A percentile compares a stretch with the other conserved stretches of the same genome.
These are phyloP conservation scores for Rhincodon typus DNA, from an alignment of 2,797 vertebrate species.

Conservation along the genomic window DNA sequence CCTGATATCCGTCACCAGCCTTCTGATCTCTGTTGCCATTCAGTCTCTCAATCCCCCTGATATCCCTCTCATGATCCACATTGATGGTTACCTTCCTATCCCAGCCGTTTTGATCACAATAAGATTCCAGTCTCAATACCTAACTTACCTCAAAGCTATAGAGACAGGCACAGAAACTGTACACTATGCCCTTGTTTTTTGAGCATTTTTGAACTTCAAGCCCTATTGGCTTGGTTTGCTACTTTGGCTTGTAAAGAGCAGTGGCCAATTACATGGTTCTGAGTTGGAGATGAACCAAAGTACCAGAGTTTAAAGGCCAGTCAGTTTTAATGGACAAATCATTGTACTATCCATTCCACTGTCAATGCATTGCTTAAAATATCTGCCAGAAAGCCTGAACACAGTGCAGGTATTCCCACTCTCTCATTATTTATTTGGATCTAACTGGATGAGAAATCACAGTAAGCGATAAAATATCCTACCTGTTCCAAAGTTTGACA, in stretches of 20 bases:
- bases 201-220: neutral
- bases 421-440: neutral
- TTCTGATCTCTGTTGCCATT: no score
- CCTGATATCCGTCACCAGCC: neutral
- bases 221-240: neutral
- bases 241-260: neutral
- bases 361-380: neutral
- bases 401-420: no score
- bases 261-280: neutral
- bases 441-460: neutral
- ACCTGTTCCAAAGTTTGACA: constrained; percentile 1
- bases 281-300: neutral
- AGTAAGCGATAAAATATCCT: neutral
- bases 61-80: neutral
- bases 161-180: neutral
- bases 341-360: neutral
- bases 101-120: neutral
- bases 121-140: neutral
- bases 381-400: neutral
- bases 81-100: neutral
- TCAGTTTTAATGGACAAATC: neutral
- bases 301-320: neutral
- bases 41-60: neutral
- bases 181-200: neutral
- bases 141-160: no score